phyloP scores from a whole-genome alignment of 2,888 invertebrate genomes.

The Sinelater perroti region DNA sequence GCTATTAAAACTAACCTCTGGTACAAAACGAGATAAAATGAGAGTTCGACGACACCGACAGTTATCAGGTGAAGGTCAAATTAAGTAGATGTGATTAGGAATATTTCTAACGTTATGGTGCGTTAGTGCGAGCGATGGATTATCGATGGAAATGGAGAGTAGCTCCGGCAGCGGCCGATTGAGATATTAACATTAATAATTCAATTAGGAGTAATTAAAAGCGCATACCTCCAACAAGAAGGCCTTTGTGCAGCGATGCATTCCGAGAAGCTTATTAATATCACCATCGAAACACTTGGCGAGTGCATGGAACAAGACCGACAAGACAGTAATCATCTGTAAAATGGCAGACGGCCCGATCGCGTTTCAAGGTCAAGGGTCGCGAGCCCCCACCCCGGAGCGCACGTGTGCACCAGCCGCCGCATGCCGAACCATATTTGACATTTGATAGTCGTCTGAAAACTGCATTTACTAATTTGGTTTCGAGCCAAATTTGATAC shows the following conservation, averaged over 20 bases:
- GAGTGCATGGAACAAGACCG: conserved; percentile 29
- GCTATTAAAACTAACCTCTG: too few species aligned
- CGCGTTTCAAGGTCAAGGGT: conserved; percentile 50
- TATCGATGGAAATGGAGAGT: conserved; percentile 17
- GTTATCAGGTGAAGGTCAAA: conserved; percentile 31
- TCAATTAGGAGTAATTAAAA: conserved; percentile 17
- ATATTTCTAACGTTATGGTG: too few species aligned
- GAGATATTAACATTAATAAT: conserved; percentile 26
- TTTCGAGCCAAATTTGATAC: conserved; percentile 60
- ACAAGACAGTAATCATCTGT: conserved; percentile 37
- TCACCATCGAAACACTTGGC: conserved; percentile 23
- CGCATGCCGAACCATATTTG: conserved; percentile 60
- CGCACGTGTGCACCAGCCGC: conserved; percentile 47
- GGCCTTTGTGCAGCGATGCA: conserved; percentile 22
- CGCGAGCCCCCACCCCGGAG: conserved; percentile 41
- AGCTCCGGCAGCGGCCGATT: conserved; percentile 21
- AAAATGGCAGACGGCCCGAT: conserved; percentile 41
- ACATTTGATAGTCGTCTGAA: conserved; percentile 58
- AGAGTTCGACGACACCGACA: too few species aligned
- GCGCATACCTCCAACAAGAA: conserved; percentile 20
- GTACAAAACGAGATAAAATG: too few species aligned
- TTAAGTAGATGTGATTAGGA: too few species aligned
- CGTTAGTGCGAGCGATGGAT: not conserved
- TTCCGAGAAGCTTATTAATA: conserved; percentile 28
- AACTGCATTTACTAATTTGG: conserved; percentile 61